These are phyloP conservation scores for Phrynocephalus forsythii DNA, from an alignment of 2,797 vertebrate genomes.

Conservation along the genomic window DNA sequence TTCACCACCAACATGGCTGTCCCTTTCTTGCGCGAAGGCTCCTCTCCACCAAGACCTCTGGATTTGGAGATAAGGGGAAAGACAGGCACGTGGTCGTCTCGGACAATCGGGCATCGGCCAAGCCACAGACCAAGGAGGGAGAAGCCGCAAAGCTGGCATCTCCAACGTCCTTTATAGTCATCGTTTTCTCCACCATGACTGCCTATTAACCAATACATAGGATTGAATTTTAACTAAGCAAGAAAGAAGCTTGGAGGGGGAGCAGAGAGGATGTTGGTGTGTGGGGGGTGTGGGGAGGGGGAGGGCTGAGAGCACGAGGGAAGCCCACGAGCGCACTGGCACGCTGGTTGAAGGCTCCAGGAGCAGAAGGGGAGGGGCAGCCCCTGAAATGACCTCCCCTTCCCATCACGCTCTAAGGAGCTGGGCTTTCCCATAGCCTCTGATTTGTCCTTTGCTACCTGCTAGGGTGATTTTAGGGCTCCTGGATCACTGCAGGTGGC, in stretches of 20 bases:
- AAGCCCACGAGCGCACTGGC: no score
- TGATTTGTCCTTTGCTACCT: not conserved
- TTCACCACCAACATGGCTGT: no score
- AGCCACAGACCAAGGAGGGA: not conserved
- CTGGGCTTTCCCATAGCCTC: not conserved
- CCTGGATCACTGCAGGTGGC: no score
- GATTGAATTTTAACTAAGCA: not conserved
- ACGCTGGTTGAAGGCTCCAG: no score
- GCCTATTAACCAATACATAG: not conserved
- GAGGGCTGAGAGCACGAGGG: no score
- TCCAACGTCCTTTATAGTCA: not conserved
- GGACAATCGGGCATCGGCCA: no score
- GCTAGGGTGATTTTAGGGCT: not conserved
- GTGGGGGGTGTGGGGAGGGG: no score
- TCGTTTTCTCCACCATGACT: not conserved
- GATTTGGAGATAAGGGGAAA: no score
- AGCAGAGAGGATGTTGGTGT: not conserved
- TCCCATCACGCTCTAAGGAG: not conserved
- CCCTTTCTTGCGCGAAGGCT: not conserved
- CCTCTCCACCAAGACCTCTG: not conserved
- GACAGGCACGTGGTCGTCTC: no score
- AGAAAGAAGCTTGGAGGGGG: not conserved
- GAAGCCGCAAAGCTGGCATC: not conserved
- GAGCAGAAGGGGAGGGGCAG: not conserved
- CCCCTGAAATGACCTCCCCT: no score